A percentile compares a stretch with the other conserved stretches of the same genome.
These are phyloP conservation scores for Agrotis segetum DNA, from an alignment of 2,888 invertebrate species.

Conservation along the genomic window DNA sequence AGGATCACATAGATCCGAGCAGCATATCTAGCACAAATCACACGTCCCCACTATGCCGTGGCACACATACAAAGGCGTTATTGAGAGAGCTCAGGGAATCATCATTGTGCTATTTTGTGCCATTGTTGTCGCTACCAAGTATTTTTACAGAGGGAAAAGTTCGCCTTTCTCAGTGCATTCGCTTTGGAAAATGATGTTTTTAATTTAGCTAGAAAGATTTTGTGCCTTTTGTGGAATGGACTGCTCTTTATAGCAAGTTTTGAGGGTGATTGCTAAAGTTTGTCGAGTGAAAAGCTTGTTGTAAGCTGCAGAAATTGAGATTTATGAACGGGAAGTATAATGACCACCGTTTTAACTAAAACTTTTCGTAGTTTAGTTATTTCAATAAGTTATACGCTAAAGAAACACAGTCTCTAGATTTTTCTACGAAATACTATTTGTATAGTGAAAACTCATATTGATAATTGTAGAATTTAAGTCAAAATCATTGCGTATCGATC, in stretches of 20 bases:
- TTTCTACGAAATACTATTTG: too few relatives aligned
- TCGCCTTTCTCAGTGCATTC: slow-evolving; percentile 56
- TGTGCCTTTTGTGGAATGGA: slow-evolving; percentile 20
- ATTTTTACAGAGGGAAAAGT: slow-evolving; percentile 69
- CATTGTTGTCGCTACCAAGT: slow-evolving; percentile 56
- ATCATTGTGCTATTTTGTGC: slow-evolving; percentile 63
- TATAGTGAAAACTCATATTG: too few relatives aligned
- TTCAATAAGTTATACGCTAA: too few relatives aligned
- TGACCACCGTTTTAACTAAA: background rate
- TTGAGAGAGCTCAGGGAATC: slow-evolving; percentile 59
- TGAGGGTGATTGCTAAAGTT: slow-evolving; percentile 40
- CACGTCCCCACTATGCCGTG: slow-evolving; percentile 26
- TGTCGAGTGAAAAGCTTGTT: background rate
- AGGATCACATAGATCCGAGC: slow-evolving; percentile 8
- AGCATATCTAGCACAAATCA: slow-evolving; percentile 52
- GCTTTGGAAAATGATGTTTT: slow-evolving; percentile 62
- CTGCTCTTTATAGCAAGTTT: slow-evolving; percentile 13
- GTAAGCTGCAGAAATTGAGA: slow-evolving; percentile 1
- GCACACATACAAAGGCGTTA: slow-evolving; percentile 58
- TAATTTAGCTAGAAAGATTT: slow-evolving; percentile 53
- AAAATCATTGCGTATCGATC: too few relatives aligned
- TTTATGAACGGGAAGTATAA: background rate
- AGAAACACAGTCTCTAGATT: too few relatives aligned
- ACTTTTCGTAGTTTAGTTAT: background rate
- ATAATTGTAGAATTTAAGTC: too few relatives aligned